Conservation (phyloP, 2,797 vertebrate species). For the Cryptoprocta ferox region DNA sequence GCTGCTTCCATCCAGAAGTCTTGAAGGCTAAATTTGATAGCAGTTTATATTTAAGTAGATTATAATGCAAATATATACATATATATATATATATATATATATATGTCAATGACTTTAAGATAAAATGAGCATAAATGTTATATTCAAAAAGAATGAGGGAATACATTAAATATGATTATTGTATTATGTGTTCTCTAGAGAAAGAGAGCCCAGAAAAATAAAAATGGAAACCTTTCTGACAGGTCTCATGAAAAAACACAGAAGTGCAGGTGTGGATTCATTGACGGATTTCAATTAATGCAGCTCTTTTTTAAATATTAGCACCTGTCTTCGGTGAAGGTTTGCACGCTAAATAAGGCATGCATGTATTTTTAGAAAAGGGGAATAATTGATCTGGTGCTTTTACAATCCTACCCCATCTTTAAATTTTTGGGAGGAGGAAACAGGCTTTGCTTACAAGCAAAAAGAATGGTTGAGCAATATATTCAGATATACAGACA, state of each 20-base stretch:
- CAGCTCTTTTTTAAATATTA: background rate
- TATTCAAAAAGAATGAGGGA: slow-evolving; percentile 44
- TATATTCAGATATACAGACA: background rate
- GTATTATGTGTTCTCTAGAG: background rate
- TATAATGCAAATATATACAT: background rate
- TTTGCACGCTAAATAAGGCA: background rate
- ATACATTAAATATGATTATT: background rate
- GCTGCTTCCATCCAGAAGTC: background rate
- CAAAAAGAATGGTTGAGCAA: background rate
- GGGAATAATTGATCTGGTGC: background rate
- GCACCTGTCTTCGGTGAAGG: slow-evolving; percentile 40
- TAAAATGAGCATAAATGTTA: background rate
- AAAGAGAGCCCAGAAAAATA: background rate
- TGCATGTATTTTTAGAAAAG: background rate
- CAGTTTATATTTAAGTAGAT: background rate
- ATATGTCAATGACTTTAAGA: background rate
- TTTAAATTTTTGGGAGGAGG: background rate
- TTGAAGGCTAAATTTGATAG: background rate
- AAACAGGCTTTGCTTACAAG: background rate
- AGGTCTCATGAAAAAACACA: background rate
- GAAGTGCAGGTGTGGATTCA: background rate
- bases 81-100: background rate
- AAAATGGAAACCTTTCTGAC: slow-evolving; percentile 14
- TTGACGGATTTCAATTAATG: background rate
- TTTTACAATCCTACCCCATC: background rate